Conservation (phyloP, 2,113 vertebrate genomes). For the Spea bombifrons region DNA sequence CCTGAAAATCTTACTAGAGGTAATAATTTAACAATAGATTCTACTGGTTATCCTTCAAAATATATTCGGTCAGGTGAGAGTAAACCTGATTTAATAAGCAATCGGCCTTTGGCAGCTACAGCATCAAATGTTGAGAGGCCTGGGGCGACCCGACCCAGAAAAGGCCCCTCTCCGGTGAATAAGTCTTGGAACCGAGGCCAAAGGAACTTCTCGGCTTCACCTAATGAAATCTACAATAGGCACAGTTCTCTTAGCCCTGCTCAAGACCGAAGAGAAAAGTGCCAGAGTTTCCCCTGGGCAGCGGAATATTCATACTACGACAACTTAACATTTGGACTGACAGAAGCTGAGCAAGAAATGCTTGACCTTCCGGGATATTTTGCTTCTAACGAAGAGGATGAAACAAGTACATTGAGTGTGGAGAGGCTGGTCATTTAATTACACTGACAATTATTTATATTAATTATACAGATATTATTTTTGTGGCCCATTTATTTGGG, state of each 20-base stretch:
- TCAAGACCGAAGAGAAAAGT: conserved; percentile 72
- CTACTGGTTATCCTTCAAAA: conserved; percentile 30
- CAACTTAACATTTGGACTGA: conserved; percentile 80
- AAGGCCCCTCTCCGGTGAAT: conserved; percentile 81
- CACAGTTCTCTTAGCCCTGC: conserved; percentile 71
- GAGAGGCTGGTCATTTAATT: conserved; percentile 72
- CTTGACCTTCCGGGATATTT: conserved; percentile 80
- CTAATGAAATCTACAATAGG: conserved; percentile 66
- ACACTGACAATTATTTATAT: not conserved
- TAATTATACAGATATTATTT: not conserved
- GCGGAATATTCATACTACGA: conserved; percentile 73
- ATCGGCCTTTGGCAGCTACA: conserved; percentile 46
- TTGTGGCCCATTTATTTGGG: not conserved
- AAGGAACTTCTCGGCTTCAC: conserved; percentile 59
- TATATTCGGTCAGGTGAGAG: conserved; percentile 46
- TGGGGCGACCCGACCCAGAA: conserved; percentile 74
- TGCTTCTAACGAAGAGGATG: conserved; percentile 74
- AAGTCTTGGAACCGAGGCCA: conserved; percentile 72
- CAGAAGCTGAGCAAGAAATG: conserved; percentile 82
- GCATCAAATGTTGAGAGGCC: conserved; percentile 61
- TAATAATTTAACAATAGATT: not conserved
- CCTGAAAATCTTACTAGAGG: conserved; percentile 57
- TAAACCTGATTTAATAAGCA: conserved; percentile 58
- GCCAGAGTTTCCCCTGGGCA: conserved; percentile 80
- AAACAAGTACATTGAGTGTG: conserved; percentile 68